Base-by-base conservation (phyloP, 2,888 invertebrate genomes). In the Acanthopleura granulata region DNA sequence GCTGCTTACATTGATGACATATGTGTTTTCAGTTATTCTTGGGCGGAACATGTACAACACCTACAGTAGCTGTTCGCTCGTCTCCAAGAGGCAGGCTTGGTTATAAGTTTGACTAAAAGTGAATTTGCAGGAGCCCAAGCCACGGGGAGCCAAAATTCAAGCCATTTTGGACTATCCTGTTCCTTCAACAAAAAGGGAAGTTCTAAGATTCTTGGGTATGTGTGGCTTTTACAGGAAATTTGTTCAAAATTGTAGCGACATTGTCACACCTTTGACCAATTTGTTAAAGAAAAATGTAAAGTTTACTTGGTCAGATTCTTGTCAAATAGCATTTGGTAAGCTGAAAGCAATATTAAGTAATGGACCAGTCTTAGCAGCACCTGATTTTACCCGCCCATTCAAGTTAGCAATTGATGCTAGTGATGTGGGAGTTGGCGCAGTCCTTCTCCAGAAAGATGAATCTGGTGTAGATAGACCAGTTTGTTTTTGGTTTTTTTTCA, bases 271-370 rank as follows among this genome's bases (percentile, higher is more conserved):
- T 25, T 49, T 77, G 11, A 79, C 76, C 22, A 18, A 29, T 50
- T 49, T 76, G 18, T 40, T 76, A 18, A 30, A 73, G 73, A 76
- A 79, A 69, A 71, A 70, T n/a, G 49, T n/a, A 1, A 72, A 73
- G 57, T 88, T 83, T 66, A 49, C 75, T 11, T 89, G 89, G 88
- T 76, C 75, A 9, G 40, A 40, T 40, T 6, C 4, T 40, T 40
- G 40, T 40, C 40, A 40, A 9, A 6, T 9, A 40, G 40, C 4
- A 6, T 40, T 40, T 40, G 40, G 9, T 40, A 9, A 9, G 40
- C 9, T 40, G 9, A 40, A 40, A 9, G 9, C 75, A 76, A 25
- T 29, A 76, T 9, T 86, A 86, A 74, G 78, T 86, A 69, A 40
- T 40, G 40, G 9, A 40, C 40, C 40, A 6, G 9, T 40, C 40